phyloP scores from a whole-genome alignment of 2,113 vertebrate genomes.

The Rhadina sibilatrix region DNA sequence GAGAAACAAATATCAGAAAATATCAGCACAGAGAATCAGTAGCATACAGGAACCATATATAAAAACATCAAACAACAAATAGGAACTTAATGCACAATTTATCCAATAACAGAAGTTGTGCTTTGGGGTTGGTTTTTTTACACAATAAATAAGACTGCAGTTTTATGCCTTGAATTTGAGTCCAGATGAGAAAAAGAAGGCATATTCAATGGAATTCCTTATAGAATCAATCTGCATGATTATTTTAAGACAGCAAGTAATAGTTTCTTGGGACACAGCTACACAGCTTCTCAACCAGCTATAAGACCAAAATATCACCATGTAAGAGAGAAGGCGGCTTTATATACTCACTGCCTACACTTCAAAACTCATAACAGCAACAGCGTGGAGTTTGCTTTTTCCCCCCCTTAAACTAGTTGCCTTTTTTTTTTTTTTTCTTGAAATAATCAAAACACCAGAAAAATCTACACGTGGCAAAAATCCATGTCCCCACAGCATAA shows the following conservation, averaged over 20 bases:
- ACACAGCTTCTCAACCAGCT: background rate
- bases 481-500: background rate
- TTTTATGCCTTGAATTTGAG: background rate
- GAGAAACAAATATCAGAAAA: background rate
- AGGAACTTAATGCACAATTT: background rate
- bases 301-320: background rate
- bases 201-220: background rate
- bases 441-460: background rate
- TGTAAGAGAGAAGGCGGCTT: background rate
- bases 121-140: background rate
- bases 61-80: background rate
- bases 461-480: background rate
- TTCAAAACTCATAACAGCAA: background rate
- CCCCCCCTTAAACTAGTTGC: background rate
- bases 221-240: background rate
- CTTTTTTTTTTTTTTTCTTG: background rate
- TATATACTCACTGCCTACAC: background rate
- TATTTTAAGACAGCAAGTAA: background rate
- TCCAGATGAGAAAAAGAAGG: background rate
- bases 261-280: background rate
- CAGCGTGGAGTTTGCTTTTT: background rate
- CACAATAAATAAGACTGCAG: background rate
- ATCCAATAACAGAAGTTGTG: background rate
- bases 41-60: fast-evolving
- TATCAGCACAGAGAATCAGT: background rate